Conservation (phyloP, 2,888 invertebrate genomes). For the Eupithecia insigniata region DNA sequence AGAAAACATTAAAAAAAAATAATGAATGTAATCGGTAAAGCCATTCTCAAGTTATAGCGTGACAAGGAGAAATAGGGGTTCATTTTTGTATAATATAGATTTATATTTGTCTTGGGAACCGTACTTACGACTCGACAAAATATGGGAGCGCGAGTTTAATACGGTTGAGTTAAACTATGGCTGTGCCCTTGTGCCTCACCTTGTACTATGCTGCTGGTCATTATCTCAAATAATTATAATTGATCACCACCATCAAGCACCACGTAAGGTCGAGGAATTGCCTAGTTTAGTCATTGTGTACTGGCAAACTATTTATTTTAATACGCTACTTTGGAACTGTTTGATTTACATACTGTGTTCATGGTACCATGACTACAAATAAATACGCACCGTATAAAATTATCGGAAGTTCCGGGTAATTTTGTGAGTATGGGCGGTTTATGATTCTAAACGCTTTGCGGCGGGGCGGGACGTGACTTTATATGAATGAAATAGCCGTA, state of each 20-base stretch:
- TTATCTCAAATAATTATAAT: constrained; percentile 16
- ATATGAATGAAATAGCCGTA: not conserved
- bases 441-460: not conserved
- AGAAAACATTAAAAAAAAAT: no score
- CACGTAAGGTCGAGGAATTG: constrained; percentile 12
- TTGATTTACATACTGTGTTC: not conserved
- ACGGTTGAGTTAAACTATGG: not conserved
- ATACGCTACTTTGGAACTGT: not conserved
- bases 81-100: no score
- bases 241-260: constrained; percentile 11
- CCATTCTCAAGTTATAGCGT: no score
- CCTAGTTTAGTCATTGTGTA: constrained; percentile 1
- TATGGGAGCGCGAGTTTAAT: not conserved
- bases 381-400: not conserved
- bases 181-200: not conserved
- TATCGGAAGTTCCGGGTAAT: not conserved
- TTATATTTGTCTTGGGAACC: not conserved
- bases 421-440: not conserved
- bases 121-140: not conserved
- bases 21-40: no score
- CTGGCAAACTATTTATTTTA: not conserved
- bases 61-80: no score
- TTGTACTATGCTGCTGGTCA: not conserved
- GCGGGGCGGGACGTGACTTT: not conserved
- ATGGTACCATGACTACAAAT: not conserved